Evolutionary conservation across 2,113 vertebrate species (phyloP).

Genomic region (Hylia prasina): DNA sequence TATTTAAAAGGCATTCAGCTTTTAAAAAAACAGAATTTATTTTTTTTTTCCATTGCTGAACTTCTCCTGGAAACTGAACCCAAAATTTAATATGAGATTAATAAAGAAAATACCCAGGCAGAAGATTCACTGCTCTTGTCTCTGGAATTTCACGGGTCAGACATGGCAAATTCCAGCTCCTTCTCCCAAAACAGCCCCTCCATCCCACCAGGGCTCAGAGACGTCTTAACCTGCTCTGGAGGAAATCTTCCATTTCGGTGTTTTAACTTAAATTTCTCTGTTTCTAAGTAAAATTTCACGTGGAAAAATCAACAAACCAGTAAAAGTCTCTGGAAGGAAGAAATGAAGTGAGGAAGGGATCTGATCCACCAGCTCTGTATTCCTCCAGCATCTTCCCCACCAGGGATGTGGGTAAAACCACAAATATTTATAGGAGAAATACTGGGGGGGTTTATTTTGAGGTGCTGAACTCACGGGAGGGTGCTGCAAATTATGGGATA

Average conservation of each 20-base stretch:
- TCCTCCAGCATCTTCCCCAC: background rate
- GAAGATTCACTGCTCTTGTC: background rate
- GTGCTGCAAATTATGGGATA: background rate
- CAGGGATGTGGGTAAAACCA: background rate
- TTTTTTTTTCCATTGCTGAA: background rate
- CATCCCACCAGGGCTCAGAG: background rate
- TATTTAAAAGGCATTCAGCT: background rate
- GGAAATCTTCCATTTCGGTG: background rate
- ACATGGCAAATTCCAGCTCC: background rate
- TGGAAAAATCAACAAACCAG: background rate
- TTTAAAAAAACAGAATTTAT: background rate
- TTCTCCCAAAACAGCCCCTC: background rate
- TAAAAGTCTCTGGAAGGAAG: background rate
- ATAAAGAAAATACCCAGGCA: background rate
- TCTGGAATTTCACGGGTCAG: background rate
- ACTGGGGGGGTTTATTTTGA: rapidly evolving
- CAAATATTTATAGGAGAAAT: background rate
- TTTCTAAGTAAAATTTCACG: background rate
- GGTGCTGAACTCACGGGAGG: background rate
- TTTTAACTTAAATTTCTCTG: rapidly evolving
- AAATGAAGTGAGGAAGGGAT: background rate
- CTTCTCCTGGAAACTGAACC: background rate
- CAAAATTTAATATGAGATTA: background rate
- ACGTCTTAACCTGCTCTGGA: background rate
- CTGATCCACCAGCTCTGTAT: background rate